Evolutionary conservation across 1,140 invertebrate genomes (phyloP).

Genomic region (Ostrea edulis): DNA sequence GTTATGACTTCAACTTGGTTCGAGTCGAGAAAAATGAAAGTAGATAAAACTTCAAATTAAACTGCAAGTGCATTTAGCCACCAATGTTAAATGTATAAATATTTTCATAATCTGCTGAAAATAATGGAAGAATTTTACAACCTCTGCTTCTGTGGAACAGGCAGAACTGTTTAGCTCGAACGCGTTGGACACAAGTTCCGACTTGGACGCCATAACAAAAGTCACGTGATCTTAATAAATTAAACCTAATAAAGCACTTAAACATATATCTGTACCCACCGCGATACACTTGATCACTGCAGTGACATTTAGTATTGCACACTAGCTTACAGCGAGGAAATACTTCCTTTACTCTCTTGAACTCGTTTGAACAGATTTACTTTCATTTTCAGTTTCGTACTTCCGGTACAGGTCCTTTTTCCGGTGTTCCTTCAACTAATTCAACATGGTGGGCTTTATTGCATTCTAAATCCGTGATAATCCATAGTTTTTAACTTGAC

Average conservation of each 20-base stretch:
- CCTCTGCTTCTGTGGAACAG: neutral
- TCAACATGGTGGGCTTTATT: slow-evolving; percentile 21
- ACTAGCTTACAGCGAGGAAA: neutral
- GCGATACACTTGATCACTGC: neutral
- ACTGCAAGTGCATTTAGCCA: neutral
- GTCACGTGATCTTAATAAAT: neutral
- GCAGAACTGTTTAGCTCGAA: neutral
- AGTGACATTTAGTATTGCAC: neutral
- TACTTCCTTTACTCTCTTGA: too few species aligned
- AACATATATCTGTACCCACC: neutral
- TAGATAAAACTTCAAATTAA: neutral
- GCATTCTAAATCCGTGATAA: neutral
- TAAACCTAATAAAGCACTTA: neutral
- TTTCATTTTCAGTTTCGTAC: neutral
- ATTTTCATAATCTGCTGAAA: neutral
- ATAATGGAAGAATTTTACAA: neutral
- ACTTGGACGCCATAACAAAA: neutral
- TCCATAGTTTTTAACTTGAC: neutral
- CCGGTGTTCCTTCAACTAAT: slow-evolving; percentile 16
- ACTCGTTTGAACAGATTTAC: slow-evolving; percentile 3
- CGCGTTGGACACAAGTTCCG: neutral
- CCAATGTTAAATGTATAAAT: neutral
- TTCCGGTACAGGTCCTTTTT: slow-evolving; percentile 13
- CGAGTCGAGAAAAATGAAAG: neutral
- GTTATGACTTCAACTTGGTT: too few species aligned